These are phyloP conservation scores for Marronus borbonicus DNA, from an alignment of 2,888 invertebrate genomes.

Conservation along the genomic window DNA sequence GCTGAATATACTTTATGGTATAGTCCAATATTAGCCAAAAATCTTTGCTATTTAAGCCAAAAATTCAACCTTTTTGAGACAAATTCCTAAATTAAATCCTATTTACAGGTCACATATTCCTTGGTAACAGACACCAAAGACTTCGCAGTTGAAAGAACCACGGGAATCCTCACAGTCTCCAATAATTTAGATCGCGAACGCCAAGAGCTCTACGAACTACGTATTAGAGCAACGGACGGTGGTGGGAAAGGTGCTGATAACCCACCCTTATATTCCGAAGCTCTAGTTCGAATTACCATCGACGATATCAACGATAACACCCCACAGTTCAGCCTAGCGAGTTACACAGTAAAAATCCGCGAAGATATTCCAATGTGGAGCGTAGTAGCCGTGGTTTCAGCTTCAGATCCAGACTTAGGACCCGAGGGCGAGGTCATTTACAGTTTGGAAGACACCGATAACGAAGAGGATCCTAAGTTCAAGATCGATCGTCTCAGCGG, in stretches of 20 bases:
- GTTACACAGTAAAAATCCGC: constrained; percentile 85
- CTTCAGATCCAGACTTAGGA: constrained; percentile 89
- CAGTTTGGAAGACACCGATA: constrained; percentile 81
- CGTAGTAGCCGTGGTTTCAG: constrained; percentile 87
- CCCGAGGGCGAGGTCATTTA: constrained; percentile 87
- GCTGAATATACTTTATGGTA: too few species aligned
- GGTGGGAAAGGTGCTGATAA: constrained; percentile 73
- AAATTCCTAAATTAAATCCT: too few species aligned
- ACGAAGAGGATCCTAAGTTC: constrained; percentile 79
- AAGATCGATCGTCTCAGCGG: constrained; percentile 90
- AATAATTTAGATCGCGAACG: constrained; percentile 89
- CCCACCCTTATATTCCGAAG: constrained; percentile 83
- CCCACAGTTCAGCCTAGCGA: constrained; percentile 84
- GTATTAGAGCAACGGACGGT: constrained; percentile 86
- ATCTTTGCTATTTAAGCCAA: too few species aligned
- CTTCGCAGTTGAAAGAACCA: constrained; percentile 84
- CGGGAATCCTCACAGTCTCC: constrained; percentile 84
- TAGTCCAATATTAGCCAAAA: too few species aligned
- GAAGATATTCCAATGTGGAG: constrained; percentile 94
- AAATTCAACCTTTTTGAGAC: too few species aligned
- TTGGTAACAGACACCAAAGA: constrained; percentile 83
- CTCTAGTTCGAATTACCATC: constrained; percentile 84
- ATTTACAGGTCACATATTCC: constrained; percentile 75
- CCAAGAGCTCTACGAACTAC: constrained; percentile 84
- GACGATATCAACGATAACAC: constrained; percentile 94